A percentile compares a stretch with the other conserved stretches of the same genome.
Evolutionary conservation across 2,888 invertebrate species (phyloP).

Genomic region (Drosophila borborema): DNA sequence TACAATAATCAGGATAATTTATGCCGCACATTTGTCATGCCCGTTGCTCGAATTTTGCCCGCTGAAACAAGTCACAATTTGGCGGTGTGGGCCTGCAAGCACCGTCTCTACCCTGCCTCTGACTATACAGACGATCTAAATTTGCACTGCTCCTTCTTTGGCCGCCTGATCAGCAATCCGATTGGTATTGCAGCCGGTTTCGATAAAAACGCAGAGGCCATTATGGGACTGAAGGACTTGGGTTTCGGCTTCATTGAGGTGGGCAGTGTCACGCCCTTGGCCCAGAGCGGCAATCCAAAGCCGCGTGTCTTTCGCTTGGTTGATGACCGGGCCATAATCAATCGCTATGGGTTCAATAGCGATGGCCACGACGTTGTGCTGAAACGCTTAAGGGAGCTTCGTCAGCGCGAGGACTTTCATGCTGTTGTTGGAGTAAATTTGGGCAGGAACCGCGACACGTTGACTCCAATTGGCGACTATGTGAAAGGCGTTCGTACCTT

Average conservation of each 20-base stretch:
- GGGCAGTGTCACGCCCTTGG: conserved; percentile 96
- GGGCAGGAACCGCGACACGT: conserved; percentile 96
- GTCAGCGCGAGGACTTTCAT: conserved; percentile 86
- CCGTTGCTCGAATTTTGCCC: conserved; percentile 86
- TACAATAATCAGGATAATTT: conserved; percentile 51
- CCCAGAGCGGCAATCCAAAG: conserved; percentile 96
- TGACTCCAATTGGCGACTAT: conserved; percentile 92
- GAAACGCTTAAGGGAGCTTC: conserved; percentile 88
- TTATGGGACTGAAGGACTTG: conserved; percentile 91
- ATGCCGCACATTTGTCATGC: conserved; percentile 66
- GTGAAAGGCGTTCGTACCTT: conserved; percentile 93
- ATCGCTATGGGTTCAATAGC: conserved; percentile 98
- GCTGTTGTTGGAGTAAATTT: conserved; percentile 96
- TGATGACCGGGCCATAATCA: conserved; percentile 95
- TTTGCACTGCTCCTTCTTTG: conserved; percentile 89
- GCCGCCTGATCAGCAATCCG: conserved; percentile 92
- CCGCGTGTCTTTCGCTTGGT: conserved; percentile 96
- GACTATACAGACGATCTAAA: conserved; percentile 59
- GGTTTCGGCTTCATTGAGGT: conserved; percentile 99
- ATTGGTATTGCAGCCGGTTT: conserved; percentile 99
- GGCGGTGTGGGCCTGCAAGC: conserved; percentile 91
- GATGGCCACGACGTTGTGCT: conserved; percentile 93
- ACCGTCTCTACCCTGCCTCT: conserved; percentile 82
- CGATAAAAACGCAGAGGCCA: conserved; percentile 98
- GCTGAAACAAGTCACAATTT: conserved; percentile 94